Conservation (phyloP, 1,140 invertebrate genomes). For the Solenopsis invicta region DNA sequence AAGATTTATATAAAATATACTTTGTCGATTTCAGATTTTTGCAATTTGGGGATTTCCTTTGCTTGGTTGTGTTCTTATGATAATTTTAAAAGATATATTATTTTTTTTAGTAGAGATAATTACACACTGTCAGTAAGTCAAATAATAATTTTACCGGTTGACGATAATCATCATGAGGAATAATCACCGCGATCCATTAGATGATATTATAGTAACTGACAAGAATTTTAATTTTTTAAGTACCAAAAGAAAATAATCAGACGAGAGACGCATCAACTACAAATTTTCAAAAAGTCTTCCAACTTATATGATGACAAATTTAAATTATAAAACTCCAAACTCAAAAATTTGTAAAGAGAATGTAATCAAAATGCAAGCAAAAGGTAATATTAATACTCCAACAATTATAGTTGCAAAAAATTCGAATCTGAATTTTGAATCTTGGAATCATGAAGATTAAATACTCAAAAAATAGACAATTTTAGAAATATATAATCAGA, state of each 20-base stretch:
- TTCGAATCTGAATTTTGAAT: neutral
- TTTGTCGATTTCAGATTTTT: neutral
- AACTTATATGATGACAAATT: too few species aligned
- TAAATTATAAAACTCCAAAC: neutral
- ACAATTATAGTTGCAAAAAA: neutral
- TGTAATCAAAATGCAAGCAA: neutral
- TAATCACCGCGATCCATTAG: neutral
- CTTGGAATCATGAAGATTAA: neutral
- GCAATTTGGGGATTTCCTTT: neutral
- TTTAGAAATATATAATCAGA: neutral
- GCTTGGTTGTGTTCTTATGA: neutral
- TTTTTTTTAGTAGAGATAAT: conserved; percentile 1
- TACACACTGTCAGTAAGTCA: neutral
- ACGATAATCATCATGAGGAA: neutral
- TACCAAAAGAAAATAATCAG: neutral
- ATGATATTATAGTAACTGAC: neutral
- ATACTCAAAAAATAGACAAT: neutral
- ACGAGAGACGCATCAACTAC: neutral
- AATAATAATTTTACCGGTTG: conserved; percentile 3
- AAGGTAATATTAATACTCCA: neutral
- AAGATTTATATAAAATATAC: neutral
- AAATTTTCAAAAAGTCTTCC: too few species aligned
- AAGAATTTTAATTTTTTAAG: neutral
- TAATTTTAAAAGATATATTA: neutral
- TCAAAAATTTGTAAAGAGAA: neutral